Evolutionary conservation across 64 coral and sea anemone genomes (phyloP).

Genomic region (Stichodactyla helianthus): DNA sequence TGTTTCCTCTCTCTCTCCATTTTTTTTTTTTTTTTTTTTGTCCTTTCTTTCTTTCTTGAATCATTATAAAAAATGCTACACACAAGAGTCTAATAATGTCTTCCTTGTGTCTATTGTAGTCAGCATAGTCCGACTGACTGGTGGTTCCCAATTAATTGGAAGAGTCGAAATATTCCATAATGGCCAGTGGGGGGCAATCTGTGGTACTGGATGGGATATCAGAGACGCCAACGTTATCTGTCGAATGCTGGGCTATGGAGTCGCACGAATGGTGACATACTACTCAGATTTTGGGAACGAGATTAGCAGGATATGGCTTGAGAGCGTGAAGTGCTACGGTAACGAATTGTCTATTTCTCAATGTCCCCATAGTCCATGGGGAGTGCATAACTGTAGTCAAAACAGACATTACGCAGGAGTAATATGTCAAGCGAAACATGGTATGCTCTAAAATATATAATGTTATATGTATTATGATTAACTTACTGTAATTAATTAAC

Average conservation of each 20-base stretch:
- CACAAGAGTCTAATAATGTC: no score
- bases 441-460: neutral
- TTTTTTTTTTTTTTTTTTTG: no score
- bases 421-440: neutral
- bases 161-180: constrained; percentile 37
- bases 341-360: constrained; percentile 20
- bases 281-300: neutral
- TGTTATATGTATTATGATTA: neutral
- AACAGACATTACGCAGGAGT: constrained; percentile 15
- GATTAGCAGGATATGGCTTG: constrained; percentile 26
- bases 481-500: neutral
- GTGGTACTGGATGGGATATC: constrained; percentile 31
- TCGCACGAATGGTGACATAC: neutral
- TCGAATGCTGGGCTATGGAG: constrained; percentile 40
- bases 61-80: no score
- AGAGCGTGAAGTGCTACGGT: constrained; percentile 13
- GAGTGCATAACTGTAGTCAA: constrained; percentile 17
- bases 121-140: neutral
- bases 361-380: constrained; percentile 33
- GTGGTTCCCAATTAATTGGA: neutral
- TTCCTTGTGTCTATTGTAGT: neutral
- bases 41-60: no score
- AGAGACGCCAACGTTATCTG: constrained; percentile 30
- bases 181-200: constrained; percentile 42
- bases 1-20: no score